These are phyloP conservation scores for Galaxias olidus DNA, from an alignment of 2,797 vertebrate species.

Conservation along the genomic window DNA sequence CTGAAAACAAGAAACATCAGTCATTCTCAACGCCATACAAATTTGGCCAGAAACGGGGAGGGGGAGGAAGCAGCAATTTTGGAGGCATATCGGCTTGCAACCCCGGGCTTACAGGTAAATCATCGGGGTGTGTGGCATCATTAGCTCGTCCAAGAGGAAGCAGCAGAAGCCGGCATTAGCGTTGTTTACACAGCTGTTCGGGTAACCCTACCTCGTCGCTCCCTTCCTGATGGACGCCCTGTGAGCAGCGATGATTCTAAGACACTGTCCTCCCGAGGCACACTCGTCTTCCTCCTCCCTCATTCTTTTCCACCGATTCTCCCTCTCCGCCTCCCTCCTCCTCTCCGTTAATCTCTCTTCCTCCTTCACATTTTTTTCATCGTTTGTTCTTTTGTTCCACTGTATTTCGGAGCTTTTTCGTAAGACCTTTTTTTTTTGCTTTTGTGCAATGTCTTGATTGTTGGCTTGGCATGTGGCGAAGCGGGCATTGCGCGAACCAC, in stretches of 20 bases:
- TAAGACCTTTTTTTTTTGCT: too few species aligned
- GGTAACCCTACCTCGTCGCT: constrained; percentile 70
- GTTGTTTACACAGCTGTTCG: constrained; percentile 74
- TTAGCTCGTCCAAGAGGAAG: constrained; percentile 49
- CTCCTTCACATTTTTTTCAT: constrained; percentile 19
- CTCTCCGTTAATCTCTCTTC: neutral
- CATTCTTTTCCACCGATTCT: neutral
- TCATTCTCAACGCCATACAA: constrained; percentile 23
- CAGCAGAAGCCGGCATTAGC: constrained; percentile 68
- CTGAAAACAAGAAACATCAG: too few species aligned
- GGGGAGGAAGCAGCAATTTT: constrained; percentile 41
- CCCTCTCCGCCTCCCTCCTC: neutral
- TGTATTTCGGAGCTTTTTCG: constrained; percentile 25
- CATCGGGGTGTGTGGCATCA: constrained; percentile 55
- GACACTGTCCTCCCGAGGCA: constrained; percentile 27
- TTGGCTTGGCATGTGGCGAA: too few species aligned
- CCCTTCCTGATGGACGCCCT: constrained; percentile 40
- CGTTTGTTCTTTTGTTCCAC: constrained; percentile 8
- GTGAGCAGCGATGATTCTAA: constrained; percentile 38
- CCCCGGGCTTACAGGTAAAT: constrained; percentile 38
- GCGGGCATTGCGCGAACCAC: too few species aligned
- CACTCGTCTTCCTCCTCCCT: constrained; percentile 3
- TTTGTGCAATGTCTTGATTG: neutral
- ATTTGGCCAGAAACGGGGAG: constrained; percentile 37
- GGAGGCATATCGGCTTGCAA: constrained; percentile 37